A percentile compares a stretch with the other conserved stretches of the same genome.
These are phyloP conservation scores for Bhutanitis thaidina DNA, from an alignment of 2,888 invertebrate species.

Conservation along the genomic window DNA sequence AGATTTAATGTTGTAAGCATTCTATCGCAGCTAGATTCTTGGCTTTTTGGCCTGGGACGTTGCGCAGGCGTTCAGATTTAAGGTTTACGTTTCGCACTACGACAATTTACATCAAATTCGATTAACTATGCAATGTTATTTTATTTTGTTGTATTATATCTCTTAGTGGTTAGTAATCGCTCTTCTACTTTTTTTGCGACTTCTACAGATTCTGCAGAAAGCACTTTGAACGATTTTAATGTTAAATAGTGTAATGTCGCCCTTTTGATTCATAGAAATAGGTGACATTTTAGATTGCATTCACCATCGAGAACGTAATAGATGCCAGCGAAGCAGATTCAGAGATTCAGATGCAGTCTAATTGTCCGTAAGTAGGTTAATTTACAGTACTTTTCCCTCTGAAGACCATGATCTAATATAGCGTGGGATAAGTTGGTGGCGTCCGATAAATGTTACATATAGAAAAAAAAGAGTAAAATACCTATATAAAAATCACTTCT, in stretches of 20 bases:
- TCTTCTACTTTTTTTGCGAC: not conserved
- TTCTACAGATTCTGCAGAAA: constrained; percentile 3
- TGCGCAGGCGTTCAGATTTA: not conserved
- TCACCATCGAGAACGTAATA: not conserved
- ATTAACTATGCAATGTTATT: constrained; percentile 5
- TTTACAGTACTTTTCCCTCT: constrained; percentile 60
- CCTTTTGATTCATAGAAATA: constrained; percentile 49
- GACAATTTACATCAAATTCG: not conserved
- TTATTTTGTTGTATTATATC: constrained; percentile 1
- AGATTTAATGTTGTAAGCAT: constrained; percentile 8
- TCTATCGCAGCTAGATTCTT: constrained; percentile 4
- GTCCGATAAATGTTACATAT: constrained; percentile 69
- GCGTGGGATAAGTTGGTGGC: constrained; percentile 63
- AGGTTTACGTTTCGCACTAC: no score
- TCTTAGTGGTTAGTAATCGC: not conserved
- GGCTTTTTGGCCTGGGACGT: constrained; percentile 1
- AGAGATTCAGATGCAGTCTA: constrained; percentile 36
- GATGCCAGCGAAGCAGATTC: constrained; percentile 2
- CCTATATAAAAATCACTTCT: constrained; percentile 62
- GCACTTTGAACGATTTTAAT: constrained; percentile 27
- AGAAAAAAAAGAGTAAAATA: constrained; percentile 60
- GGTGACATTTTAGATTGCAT: constrained; percentile 29
- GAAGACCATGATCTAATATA: constrained; percentile 49
- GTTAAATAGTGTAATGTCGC: constrained; percentile 42
- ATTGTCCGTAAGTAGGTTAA: constrained; percentile 43